A percentile compares a stretch with the other conserved stretches of the same genome.
Conservation (phyloP, 2,888 invertebrate genomes). For the Tinea pellionella region DNA sequence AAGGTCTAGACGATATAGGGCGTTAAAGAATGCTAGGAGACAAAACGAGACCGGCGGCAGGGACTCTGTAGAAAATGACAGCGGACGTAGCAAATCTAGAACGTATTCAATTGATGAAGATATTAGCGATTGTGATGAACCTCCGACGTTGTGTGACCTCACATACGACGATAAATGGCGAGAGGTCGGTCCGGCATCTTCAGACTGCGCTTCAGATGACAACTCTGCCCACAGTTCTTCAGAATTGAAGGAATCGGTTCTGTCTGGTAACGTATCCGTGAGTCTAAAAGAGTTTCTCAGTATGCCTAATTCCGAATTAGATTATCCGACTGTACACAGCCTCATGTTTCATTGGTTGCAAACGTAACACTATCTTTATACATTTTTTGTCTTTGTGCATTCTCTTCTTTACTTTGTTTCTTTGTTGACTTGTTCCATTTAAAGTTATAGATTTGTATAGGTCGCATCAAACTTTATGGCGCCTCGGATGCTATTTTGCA, state of each 20-base stretch:
- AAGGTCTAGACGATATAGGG: conserved; percentile 54
- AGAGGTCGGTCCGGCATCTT: conserved; percentile 31
- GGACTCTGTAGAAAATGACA: conserved; percentile 32
- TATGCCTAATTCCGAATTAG: conserved; percentile 56
- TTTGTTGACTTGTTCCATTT: background rate
- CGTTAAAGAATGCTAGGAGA: conserved; percentile 54
- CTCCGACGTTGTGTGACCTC: conserved; percentile 55
- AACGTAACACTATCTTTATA: conserved; percentile 41
- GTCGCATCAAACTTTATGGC: too few relatives aligned
- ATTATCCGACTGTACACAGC: conserved; percentile 61
- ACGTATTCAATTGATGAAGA: conserved; percentile 41
- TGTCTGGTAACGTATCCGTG: conserved; percentile 31
- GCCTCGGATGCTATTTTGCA: too few relatives aligned
- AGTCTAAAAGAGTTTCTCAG: conserved; percentile 50
- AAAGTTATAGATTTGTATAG: too few relatives aligned
- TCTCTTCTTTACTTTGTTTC: background rate
- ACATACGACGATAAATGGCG: conserved; percentile 52
- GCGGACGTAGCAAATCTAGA: conserved; percentile 35
- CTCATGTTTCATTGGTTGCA: conserved; percentile 67
- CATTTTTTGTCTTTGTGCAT: background rate
- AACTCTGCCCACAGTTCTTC: conserved; percentile 52
- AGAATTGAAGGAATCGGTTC: conserved; percentile 33
- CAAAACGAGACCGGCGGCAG: conserved; percentile 47
- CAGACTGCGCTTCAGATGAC: conserved; percentile 57
- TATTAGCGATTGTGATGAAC: conserved; percentile 53